Evolutionary conservation across 2,888 invertebrate genomes (phyloP), one percentile per base, ranked within the genome.

Genomic region (Drosophila birchii): DNA sequence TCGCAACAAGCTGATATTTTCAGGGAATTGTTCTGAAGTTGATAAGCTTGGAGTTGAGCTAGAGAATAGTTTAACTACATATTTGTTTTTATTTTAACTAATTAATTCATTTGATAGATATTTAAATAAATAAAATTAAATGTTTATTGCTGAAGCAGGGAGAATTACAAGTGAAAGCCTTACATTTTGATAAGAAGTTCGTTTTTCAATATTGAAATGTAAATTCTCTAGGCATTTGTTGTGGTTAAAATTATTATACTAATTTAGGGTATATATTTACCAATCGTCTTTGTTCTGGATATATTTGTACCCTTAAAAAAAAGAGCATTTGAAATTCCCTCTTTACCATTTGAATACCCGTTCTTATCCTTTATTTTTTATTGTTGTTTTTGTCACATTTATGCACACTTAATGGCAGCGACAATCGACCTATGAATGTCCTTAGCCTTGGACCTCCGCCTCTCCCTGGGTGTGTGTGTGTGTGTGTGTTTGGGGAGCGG

Each of bases 401-500:
- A 73, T 85, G 83, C 81, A 72, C 72, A 75, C 75, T 86, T 84
- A 86, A 86, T 84, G 85, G 80, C 81, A 81, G 85, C 76, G 84
- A 84, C 85, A 84, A 84, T 84, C 82, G 84, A 78, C 73, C 78
- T 76, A 76, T 78, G 79, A 81, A 76, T 79, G 73, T 76, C 78
- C 82, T 84, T 81, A 80, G 81, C 84, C 85, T 80, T 82, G 86
- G 81, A 51, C 20, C 20, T 36, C 34, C 14, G 18, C 77, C 76
- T 63, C 39, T 41, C 38, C n/a, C 20, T 18, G 39, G 7, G 23
- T 34, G 12, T 36, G 49, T 34, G 47, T 49, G 12, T 51, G 53
- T 32, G 41, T 44, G 20, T 34, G 38, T 20, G 9, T 16, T 20
- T 32, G 59, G 38, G 12, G 11, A 20, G 18, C 60, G 34, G 3